Percentiles rank a stretch among this genome's conserved stretches.
These are phyloP conservation scores for Neogobius melanostomus DNA, from an alignment of 2,113 vertebrate genomes.

Conservation along the genomic window DNA sequence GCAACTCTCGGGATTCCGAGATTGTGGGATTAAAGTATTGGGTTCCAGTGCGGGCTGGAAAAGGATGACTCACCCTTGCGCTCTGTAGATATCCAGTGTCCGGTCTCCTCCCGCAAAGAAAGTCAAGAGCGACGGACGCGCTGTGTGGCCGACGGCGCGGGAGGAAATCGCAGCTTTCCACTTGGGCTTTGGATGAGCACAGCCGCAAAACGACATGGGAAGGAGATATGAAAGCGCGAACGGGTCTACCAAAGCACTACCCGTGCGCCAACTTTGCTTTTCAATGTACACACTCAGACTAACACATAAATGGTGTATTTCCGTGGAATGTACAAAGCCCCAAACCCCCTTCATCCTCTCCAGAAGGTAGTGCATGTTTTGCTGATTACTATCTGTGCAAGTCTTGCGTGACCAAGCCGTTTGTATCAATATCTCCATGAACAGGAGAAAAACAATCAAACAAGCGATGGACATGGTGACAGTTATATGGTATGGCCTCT, in stretches of 20 bases:
- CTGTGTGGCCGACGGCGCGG: conserved; percentile 20
- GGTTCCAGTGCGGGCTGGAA: conserved; percentile 67
- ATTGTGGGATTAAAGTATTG: conserved; percentile 77
- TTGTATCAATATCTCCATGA: no score
- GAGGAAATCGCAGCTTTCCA: conserved; percentile 54
- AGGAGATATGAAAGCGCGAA: background rate
- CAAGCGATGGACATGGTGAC: no score
- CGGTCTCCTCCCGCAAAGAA: conserved; percentile 38
- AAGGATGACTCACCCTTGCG: conserved; percentile 62
- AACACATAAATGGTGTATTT: no score
- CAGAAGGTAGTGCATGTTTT: no score
- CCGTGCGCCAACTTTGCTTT: background rate
- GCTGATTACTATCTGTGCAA: no score
- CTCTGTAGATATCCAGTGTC: conserved; percentile 53
- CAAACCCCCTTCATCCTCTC: no score
- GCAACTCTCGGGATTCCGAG: conserved; percentile 74
- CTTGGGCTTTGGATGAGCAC: conserved; percentile 4
- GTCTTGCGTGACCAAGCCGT: no score
- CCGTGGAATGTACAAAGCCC: no score
- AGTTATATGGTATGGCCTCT: no score
- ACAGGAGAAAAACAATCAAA: no score
- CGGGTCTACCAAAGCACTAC: background rate
- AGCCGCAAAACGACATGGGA: background rate
- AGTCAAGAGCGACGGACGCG: conserved; percentile 39
- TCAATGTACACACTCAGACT: no score